Base-by-base conservation (phyloP, 2,113 vertebrate genomes). In the Bucco capensis region DNA sequence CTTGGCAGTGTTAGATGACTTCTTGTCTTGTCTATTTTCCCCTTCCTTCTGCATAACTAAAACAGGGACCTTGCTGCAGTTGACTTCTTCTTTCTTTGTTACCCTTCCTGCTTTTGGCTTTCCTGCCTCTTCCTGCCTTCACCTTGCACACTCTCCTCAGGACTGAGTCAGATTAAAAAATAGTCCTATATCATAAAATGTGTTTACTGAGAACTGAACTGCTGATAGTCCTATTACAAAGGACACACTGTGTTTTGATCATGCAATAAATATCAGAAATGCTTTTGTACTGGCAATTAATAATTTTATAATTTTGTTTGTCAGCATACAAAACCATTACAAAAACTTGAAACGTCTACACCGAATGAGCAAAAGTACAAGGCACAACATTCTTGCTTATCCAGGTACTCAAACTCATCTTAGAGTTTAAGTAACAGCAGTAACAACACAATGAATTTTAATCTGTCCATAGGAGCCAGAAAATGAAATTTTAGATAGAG, bases 211-310 rank as follows among this genome's bases (percentile, higher is more conserved):
- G 1, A 90, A 35, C 22, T 83, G 56, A 88, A 83, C 35, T 80
- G 85, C 66, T 83, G 69, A 71, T 51, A 92, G 81, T 72, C 37
- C 62, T 84, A 50, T 65, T 78, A 69, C 31, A 89, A 93, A 90
- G 65, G 80, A 92, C 42, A 93, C 0, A 0, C 5, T 71, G 44
- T 33, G 49, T 92, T 96, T 88, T 87, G 66, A 92, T 90, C 77
- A 90, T 89, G 46, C 53, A 86, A 60, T 40, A 71, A 78, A 92
- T 72, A 53, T 91, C 71, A 88, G 58, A 89, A 89, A 90, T 64
- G 53, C 28, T 94, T 90, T 89, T 89, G 53, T 66, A 83, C 40
- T 58, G 51, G 53, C 72, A 93, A 84, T 64, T 75, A 93, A 84
- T 64, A 89, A 81, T 31, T 53, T 67, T 60, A 90, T 86, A 15